These are phyloP conservation scores for Drosophila melanosoma DNA, from an alignment of 2,888 invertebrate species.

Conservation along the genomic window DNA sequence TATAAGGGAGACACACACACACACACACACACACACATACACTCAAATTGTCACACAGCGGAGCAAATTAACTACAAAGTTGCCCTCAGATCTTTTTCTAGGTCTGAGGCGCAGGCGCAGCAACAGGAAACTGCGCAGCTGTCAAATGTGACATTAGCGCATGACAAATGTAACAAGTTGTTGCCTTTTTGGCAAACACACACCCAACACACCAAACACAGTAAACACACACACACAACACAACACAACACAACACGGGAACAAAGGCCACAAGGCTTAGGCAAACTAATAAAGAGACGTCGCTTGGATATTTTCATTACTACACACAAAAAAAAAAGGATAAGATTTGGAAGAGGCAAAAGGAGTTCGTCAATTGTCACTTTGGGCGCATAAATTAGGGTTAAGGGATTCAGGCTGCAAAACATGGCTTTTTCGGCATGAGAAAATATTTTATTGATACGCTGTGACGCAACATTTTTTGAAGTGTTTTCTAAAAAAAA, in stretches of 20 bases:
- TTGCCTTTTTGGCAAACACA: slow-evolving; percentile 59
- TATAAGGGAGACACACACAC: slow-evolving; percentile 11
- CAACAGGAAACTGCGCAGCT: slow-evolving; percentile 64
- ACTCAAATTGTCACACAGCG: slow-evolving; percentile 76
- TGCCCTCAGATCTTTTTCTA: slow-evolving; percentile 39
- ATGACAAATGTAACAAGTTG: slow-evolving; percentile 83
- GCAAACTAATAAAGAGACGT: slow-evolving; percentile 77
- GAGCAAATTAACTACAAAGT: slow-evolving; percentile 77
- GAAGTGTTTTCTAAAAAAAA: not conserved
- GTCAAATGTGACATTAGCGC: slow-evolving; percentile 81
- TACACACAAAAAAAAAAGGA: slow-evolving; percentile 41
- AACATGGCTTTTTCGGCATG: slow-evolving; percentile 41
- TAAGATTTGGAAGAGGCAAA: slow-evolving; percentile 15
- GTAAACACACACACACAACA: slow-evolving; percentile 12
- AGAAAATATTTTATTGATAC: slow-evolving; percentile 76
- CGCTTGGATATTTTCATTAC: slow-evolving; percentile 82
- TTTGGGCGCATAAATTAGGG: slow-evolving; percentile 79
- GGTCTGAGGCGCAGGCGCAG: slow-evolving; percentile 46
- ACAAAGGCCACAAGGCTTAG: slow-evolving; percentile 63
- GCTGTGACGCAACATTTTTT: slow-evolving; percentile 62
- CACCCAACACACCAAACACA: slow-evolving; percentile 27
- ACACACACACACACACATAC: slow-evolving; percentile 17
- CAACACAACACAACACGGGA: slow-evolving; percentile 12
- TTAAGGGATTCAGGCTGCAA: slow-evolving; percentile 61
- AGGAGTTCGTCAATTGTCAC: slow-evolving; percentile 80